Conservation (phyloP, 2,797 vertebrate species). For the Novumbra hubbsi region DNA sequence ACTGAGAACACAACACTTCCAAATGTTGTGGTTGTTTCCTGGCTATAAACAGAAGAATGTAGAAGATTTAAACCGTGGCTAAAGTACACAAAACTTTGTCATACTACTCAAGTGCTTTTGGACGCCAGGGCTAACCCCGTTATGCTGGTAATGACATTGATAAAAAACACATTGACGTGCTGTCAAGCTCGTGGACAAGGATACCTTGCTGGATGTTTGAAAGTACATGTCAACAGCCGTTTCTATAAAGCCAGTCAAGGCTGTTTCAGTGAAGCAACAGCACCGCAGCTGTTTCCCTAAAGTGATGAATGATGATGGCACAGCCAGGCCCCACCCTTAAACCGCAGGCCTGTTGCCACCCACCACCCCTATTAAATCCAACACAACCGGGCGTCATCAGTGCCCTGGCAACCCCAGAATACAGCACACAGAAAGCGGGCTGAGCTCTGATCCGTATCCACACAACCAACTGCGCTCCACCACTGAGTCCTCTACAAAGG, state of each 20-base stretch:
- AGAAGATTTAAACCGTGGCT: slow-evolving; percentile 33
- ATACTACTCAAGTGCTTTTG: slow-evolving; percentile 23
- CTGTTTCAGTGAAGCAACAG: not conserved
- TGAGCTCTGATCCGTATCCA: slow-evolving; percentile 30
- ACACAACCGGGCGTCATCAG: slow-evolving; percentile 50
- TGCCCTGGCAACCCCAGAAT: slow-evolving; percentile 49
- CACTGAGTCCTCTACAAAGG: slow-evolving; percentile 6
- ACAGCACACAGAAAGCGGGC: slow-evolving; percentile 17
- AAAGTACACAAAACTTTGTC: slow-evolving; percentile 49
- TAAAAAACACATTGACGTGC: not conserved
- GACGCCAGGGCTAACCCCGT: not conserved
- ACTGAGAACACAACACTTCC: slow-evolving; percentile 30
- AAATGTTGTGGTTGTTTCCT: slow-evolving; percentile 44
- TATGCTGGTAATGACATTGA: not conserved
- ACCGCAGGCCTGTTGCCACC: slow-evolving; percentile 37
- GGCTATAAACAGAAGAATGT: slow-evolving; percentile 61
- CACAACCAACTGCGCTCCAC: not conserved
- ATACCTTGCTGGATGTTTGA: not conserved
- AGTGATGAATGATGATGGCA: slow-evolving; percentile 7
- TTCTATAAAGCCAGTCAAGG: not conserved
- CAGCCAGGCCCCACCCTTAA: slow-evolving; percentile 57
- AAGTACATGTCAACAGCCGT: not conserved
- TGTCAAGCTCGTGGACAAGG: not conserved
- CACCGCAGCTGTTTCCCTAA: not conserved
- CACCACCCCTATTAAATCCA: slow-evolving; percentile 46